Conservation (phyloP, 2,888 invertebrate species). For the Trichopoda pennipes region DNA sequence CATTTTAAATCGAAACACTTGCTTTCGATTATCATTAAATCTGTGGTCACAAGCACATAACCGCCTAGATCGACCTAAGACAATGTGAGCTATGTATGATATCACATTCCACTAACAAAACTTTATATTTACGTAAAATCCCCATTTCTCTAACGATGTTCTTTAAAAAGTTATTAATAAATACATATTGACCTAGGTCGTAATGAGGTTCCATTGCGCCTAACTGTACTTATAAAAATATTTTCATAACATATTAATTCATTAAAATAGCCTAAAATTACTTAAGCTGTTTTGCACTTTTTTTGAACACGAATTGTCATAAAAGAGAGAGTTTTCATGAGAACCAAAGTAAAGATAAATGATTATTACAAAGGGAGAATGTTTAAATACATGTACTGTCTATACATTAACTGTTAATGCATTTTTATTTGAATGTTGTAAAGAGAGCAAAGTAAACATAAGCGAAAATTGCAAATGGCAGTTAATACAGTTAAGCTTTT, state of each 20-base stretch:
- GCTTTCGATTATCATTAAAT: too few relatives aligned
- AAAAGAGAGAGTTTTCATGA: conserved; percentile 11
- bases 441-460: conserved; percentile 17
- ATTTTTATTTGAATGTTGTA: conserved; percentile 14
- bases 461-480: not conserved
- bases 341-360: conserved; percentile 7
- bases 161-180: conserved; percentile 16
- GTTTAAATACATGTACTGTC: too few relatives aligned
- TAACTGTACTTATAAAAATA: not conserved
- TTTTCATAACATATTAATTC: conserved; percentile 24
- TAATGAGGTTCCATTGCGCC: too few relatives aligned
- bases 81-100: not conserved
- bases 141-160: conserved; percentile 6
- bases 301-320: not conserved
- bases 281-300: conserved; percentile 22
- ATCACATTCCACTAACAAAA: conserved; percentile 18
- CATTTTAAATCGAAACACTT: too few relatives aligned
- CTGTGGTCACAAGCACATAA: not conserved
- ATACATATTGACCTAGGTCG: not conserved
- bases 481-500: too few relatives aligned
- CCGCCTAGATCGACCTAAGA: not conserved
- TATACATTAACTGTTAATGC: too few relatives aligned
- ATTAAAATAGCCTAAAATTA: not conserved
- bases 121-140: conserved; percentile 24
- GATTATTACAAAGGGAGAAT: conserved; percentile 2